These are phyloP conservation scores for Podarcis siculus DNA, from an alignment of 2,797 vertebrate genomes.

Conservation along the genomic window DNA sequence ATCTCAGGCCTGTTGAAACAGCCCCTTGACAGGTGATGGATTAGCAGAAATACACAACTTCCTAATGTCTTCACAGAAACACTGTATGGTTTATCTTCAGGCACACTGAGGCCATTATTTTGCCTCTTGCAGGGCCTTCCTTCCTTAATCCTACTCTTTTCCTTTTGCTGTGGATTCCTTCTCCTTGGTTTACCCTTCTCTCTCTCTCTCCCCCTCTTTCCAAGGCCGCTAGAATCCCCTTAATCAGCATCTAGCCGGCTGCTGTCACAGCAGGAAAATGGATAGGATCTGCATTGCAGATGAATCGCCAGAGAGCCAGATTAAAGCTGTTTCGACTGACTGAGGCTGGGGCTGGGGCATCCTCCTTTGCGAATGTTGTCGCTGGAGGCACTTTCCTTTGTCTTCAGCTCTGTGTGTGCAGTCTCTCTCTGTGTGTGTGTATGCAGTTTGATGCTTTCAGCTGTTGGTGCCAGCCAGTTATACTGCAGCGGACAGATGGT, in stretches of 20 bases:
- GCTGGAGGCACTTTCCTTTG: constrained; percentile 74
- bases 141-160: constrained; percentile 40
- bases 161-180: constrained; percentile 36
- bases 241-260: constrained; percentile 67
- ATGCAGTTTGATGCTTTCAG: constrained; percentile 72
- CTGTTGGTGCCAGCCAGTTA: constrained; percentile 80
- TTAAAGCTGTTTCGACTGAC: constrained; percentile 43
- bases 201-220: constrained; percentile 41
- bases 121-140: constrained; percentile 26
- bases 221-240: constrained; percentile 59
- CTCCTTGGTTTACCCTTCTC: constrained; percentile 53
- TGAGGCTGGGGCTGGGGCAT: constrained; percentile 50
- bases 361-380: constrained; percentile 51
- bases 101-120: constrained; percentile 64
- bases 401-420: constrained; percentile 51
- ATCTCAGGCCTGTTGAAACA: constrained; percentile 54
- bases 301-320: constrained; percentile 66
- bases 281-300: constrained; percentile 77
- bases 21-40: constrained; percentile 81
- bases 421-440: constrained; percentile 41
- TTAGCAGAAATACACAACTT: constrained; percentile 68
- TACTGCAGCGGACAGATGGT: constrained; percentile 40
- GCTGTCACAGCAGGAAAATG: constrained; percentile 74
- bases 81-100: constrained; percentile 53
- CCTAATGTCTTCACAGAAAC: constrained; percentile 68